Evolutionary conservation across 2,888 invertebrate genomes (phyloP).

Genomic region (Clunio marinus): DNA sequence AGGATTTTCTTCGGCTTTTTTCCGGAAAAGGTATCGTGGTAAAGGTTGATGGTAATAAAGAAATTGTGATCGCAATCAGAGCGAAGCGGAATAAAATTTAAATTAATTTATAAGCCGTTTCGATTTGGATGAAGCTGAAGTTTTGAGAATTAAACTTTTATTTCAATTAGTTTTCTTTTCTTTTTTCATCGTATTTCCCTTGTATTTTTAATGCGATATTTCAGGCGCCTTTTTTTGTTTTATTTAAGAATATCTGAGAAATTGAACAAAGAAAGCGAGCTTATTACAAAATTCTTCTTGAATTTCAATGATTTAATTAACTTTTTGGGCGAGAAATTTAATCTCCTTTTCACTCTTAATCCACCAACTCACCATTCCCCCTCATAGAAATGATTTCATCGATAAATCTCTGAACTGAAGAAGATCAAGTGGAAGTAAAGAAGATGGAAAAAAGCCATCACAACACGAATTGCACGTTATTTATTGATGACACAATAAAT

Average conservation of each 20-base stretch:
- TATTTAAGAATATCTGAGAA: too few species aligned
- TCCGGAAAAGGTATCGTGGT: neutral
- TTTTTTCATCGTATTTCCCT: too few species aligned
- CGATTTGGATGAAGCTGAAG: neutral
- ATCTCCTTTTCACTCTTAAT: neutral
- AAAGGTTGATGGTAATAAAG: neutral
- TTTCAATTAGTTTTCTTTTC: neutral
- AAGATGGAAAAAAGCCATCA: neutral
- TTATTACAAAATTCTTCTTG: too few species aligned
- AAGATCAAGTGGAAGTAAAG: too few species aligned
- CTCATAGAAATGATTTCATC: neutral
- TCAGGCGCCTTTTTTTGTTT: too few species aligned
- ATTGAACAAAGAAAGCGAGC: too few species aligned
- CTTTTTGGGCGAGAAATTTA: neutral
- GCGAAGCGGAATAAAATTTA: conserved; percentile 1
- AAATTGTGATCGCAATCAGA: neutral
- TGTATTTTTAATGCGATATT: neutral
- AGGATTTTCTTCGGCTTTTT: neutral
- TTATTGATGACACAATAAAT: conserved; percentile 28
- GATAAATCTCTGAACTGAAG: neutral
- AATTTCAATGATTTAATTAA: too few species aligned
- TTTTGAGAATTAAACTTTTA: neutral
- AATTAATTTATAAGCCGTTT: conserved; percentile 27
- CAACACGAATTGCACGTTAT: neutral
- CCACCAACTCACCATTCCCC: neutral